A percentile compares a stretch with the other conserved stretches of the same genome.
Conservation (phyloP, 1,140 invertebrate genomes). For the Chrysoperla carnea region DNA sequence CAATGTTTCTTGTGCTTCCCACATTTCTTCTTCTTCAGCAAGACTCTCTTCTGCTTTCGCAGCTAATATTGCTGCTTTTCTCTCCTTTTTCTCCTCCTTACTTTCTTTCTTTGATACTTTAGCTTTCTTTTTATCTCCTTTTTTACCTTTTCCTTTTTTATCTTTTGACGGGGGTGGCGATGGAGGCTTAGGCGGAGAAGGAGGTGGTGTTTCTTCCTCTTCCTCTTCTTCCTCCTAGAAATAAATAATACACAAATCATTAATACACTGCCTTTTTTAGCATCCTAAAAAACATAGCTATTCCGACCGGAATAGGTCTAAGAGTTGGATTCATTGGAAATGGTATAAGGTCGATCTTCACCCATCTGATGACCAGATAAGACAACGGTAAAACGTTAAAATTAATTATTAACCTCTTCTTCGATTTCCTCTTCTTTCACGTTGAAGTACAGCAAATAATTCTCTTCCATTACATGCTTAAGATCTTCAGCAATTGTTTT, state of each 20-base stretch:
- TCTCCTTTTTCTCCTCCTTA: not conserved
- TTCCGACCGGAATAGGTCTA: no score
- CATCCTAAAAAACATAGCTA: no score
- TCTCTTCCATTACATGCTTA: slow-evolving; percentile 36
- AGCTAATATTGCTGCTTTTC: slow-evolving; percentile 1
- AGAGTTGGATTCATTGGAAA: no score
- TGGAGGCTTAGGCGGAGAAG: slow-evolving; percentile 1
- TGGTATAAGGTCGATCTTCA: no score
- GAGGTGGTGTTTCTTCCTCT: not conserved
- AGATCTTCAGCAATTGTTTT: slow-evolving; percentile 32
- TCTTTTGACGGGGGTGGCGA: slow-evolving; percentile 2
- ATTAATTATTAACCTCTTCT: slow-evolving; percentile 6
- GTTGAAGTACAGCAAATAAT: slow-evolving; percentile 40
- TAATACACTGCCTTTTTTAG: no score
- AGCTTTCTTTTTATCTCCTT: slow-evolving; percentile 1
- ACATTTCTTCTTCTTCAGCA: slow-evolving; percentile 5
- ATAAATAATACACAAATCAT: not conserved
- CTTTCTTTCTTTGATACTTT: slow-evolving; percentile 2
- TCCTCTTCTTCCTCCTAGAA: not conserved
- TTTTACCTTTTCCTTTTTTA: slow-evolving; percentile 1
- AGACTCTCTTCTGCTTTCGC: slow-evolving; percentile 1
- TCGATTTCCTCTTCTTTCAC: slow-evolving; percentile 16
- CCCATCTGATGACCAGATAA: no score
- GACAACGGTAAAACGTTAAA: no score
- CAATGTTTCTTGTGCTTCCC: slow-evolving; percentile 5